phyloP scores from a whole-genome alignment of 2,113 vertebrate species.

The Ageneiosus marmoratus region DNA sequence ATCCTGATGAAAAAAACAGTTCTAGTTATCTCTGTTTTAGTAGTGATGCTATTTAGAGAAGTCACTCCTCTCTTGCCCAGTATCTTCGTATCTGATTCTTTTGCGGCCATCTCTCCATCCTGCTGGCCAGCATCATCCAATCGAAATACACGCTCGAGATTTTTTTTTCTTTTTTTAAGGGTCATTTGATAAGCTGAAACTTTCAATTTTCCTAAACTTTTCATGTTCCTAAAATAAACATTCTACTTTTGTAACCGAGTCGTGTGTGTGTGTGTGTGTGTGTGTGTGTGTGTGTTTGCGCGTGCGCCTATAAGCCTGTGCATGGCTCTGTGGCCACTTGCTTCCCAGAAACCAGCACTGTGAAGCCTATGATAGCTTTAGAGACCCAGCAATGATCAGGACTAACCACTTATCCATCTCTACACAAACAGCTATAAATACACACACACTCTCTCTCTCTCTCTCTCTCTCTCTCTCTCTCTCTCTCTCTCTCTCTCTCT shows the following conservation, averaged over 20 bases:
- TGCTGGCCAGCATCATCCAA: background rate
- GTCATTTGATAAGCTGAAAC: background rate
- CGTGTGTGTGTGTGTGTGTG: background rate
- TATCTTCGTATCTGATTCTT: slow-evolving; percentile 20
- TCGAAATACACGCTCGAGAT: background rate
- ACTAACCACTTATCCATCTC: slow-evolving; percentile 22
- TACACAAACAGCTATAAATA: slow-evolving; percentile 14
- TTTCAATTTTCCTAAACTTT: slow-evolving; percentile 2
- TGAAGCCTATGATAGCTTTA: slow-evolving; percentile 12
- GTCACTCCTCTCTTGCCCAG: slow-evolving; percentile 4
- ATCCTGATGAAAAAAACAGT: background rate
- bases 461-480: too few relatives aligned
- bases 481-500: too few relatives aligned
- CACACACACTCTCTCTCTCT: background rate
- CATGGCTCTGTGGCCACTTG: slow-evolving; percentile 12
- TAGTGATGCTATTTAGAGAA: background rate
- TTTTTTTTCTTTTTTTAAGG: background rate
- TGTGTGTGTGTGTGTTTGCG: too few relatives aligned
- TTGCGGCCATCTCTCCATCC: background rate
- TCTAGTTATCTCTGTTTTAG: slow-evolving; percentile 12
- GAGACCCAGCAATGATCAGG: background rate
- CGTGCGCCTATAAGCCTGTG: background rate
- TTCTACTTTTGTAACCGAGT: slow-evolving; percentile 16
- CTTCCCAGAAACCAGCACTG: slow-evolving; percentile 7
- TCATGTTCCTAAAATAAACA: slow-evolving; percentile 10